phyloP scores from a whole-genome alignment of 1,140 invertebrate genomes.

The Ctenoplectra terminalis region DNA sequence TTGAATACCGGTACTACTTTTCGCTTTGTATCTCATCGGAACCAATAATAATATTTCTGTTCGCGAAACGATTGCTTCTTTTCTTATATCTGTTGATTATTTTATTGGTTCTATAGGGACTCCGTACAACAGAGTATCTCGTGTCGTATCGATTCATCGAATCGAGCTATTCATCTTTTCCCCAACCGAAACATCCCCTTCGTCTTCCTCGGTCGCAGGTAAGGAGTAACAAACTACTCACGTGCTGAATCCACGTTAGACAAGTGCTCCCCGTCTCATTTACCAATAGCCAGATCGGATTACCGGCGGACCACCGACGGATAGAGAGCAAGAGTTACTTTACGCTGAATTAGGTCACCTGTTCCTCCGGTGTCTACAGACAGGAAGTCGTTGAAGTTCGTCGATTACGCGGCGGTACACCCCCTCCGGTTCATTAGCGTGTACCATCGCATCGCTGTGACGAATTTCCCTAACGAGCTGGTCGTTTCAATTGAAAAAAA shows the following conservation, averaged over 20 bases:
- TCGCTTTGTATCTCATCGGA: background rate
- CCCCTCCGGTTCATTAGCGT: background rate
- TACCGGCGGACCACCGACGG: constrained; percentile 39
- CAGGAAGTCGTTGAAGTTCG: constrained; percentile 53
- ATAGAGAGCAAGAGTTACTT: constrained; percentile 39
- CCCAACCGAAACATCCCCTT: background rate
- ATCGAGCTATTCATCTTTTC: background rate
- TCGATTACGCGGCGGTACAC: constrained; percentile 9
- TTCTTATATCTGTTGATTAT: background rate
- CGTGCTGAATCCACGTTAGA: constrained; percentile 28
- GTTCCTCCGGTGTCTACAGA: constrained; percentile 33
- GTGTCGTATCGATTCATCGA: background rate
- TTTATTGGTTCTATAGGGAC: no score
- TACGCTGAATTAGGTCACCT: constrained; percentile 46
- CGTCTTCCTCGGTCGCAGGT: background rate
- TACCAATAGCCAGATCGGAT: constrained; percentile 47
- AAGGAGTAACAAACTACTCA: background rate
- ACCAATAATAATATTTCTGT: background rate
- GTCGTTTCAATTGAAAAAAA: background rate
- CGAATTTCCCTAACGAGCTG: constrained; percentile 5
- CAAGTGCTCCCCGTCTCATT: constrained; percentile 32
- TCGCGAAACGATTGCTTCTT: background rate
- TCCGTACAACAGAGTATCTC: no score
- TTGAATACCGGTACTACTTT: background rate
- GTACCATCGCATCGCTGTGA: background rate